Conservation (phyloP, 2,797 vertebrate species). For the Microctenopoma lineatum region DNA sequence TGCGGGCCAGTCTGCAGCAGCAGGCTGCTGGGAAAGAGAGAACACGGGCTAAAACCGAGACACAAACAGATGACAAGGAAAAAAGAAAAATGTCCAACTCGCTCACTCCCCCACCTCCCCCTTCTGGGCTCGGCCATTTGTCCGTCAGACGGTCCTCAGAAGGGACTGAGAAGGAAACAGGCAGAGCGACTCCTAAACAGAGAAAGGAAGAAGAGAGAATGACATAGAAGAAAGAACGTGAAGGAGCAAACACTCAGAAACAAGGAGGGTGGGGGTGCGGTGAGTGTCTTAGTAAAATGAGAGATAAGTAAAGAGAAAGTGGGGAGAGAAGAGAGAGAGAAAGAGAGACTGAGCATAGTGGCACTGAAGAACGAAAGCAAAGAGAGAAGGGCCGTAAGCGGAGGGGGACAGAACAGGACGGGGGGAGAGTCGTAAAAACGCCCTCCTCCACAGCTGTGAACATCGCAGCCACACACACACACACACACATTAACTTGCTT, state of each 20-base stretch:
- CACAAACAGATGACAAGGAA: constrained; percentile 59
- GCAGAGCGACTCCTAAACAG: constrained; percentile 22
- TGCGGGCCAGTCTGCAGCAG: too few relatives aligned
- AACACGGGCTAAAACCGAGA: constrained; percentile 21
- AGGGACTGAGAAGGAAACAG: constrained; percentile 18
- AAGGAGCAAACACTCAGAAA: constrained; percentile 7
- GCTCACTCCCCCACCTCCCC: constrained; percentile 17
- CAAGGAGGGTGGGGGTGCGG: background rate
- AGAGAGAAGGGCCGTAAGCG: constrained; percentile 24
- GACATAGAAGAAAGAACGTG: background rate
- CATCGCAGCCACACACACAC: constrained; percentile 60
- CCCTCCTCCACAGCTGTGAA: constrained; percentile 65
- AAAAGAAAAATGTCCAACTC: constrained; percentile 44
- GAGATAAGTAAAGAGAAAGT: constrained; percentile 14
- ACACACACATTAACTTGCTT: constrained; percentile 24
- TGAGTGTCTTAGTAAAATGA: background rate
- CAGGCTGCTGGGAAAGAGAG: background rate
- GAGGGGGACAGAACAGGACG: constrained; percentile 12
- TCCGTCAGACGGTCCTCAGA: constrained; percentile 36
- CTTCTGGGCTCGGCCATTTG: constrained; percentile 64
- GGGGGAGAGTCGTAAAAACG: constrained; percentile 55
- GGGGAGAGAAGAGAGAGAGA: background rate
- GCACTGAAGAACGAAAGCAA: constrained; percentile 15
- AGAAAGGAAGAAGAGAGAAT: constrained; percentile 3
- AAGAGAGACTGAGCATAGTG: background rate